A percentile compares a stretch with the other conserved stretches of the same genome.
phyloP scores from a whole-genome alignment of 2,797 vertebrate genomes.

The Rachycentron canadum region DNA sequence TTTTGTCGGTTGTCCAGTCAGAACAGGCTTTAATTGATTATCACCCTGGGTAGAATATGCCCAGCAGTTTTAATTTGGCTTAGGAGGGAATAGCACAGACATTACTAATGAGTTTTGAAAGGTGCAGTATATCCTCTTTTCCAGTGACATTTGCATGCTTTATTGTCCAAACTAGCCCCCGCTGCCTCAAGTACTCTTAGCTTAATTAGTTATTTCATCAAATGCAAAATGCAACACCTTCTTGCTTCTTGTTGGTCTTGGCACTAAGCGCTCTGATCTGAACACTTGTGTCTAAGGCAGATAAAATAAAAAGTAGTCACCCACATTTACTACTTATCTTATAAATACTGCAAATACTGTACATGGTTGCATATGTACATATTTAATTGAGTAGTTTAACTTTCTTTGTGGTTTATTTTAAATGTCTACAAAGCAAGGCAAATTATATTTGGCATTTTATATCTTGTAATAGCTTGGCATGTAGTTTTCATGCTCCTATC shows the following conservation, averaged over 20 bases:
- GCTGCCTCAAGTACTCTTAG: conserved; percentile 10
- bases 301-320: conserved; percentile 32
- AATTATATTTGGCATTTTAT: conserved; percentile 19
- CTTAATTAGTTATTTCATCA: conserved; percentile 63
- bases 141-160: conserved; percentile 3
- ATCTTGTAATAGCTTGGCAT: conserved; percentile 3
- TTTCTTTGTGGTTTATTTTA: conserved; percentile 15
- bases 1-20: neutral
- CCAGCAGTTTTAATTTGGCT: neutral
- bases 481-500: conserved; percentile 8
- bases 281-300: conserved; percentile 51
- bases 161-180: neutral
- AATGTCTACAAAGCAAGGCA: neutral
- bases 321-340: conserved; percentile 9
- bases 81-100: neutral
- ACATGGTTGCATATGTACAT: too few relatives aligned
- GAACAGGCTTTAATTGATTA: neutral
- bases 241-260: conserved; percentile 67
- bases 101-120: neutral
- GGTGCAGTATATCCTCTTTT: neutral
- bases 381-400: neutral
- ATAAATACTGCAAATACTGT: neutral
- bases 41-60: neutral
- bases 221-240: conserved; percentile 77
- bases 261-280: conserved; percentile 52